Percentiles rank a stretch among this genome's conserved stretches.
Conservation (phyloP, 1,140 invertebrate genomes). For the Tribolium madens region DNA sequence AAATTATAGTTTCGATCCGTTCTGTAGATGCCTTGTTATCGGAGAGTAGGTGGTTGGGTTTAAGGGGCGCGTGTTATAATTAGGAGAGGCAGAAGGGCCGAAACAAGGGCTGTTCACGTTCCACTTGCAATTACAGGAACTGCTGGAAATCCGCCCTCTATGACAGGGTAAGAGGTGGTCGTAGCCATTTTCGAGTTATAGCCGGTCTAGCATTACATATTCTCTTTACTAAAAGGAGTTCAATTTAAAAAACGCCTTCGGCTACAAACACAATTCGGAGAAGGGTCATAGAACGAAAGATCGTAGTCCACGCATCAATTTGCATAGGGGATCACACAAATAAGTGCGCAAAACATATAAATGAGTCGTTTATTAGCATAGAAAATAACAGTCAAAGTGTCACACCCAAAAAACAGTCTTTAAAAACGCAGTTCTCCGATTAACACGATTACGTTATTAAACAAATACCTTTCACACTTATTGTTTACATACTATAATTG, state of each 20-base stretch:
- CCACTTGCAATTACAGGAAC: conserved; percentile 38
- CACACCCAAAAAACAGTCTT: conserved; percentile 41
- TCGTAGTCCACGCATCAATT: conserved; percentile 36
- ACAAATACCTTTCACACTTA: conserved; percentile 29
- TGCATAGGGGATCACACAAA: conserved; percentile 42
- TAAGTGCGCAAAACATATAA: conserved; percentile 8
- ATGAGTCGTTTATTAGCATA: conserved; percentile 33
- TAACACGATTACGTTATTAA: neutral
- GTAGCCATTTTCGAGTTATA: neutral
- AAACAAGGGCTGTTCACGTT: conserved; percentile 38
- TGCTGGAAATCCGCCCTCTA: conserved; percentile 25
- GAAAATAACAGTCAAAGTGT: conserved; percentile 31
- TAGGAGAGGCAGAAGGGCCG: conserved; percentile 31
- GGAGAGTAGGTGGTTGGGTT: neutral
- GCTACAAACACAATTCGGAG: neutral
- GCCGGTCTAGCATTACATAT: conserved; percentile 24
- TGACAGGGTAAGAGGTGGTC: conserved; percentile 19
- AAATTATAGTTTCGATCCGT: neutral
- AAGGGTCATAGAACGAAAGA: neutral
- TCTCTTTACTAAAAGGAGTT: conserved; percentile 24
- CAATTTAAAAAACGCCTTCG: conserved; percentile 27
- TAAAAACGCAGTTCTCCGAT: conserved; percentile 2
- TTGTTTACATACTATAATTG: conserved; percentile 20
- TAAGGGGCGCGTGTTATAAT: conserved; percentile 13
- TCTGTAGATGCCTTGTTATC: neutral